Base-by-base conservation (phyloP, 2,113 vertebrate species). In the Amphilophus citrinellus region DNA sequence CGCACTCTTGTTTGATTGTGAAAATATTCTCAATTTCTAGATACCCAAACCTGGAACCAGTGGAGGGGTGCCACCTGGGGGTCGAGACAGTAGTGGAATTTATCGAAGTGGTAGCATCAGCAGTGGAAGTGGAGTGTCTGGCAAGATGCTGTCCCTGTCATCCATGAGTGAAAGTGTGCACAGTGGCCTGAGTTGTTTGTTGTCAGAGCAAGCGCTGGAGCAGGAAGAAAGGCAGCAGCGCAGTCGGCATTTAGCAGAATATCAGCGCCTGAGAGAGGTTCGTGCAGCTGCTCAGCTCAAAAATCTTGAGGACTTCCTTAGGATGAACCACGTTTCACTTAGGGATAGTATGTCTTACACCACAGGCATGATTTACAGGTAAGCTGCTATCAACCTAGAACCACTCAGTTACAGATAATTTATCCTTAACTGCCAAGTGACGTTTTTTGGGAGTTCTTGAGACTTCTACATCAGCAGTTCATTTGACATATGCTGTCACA, bases 351-450 rank as follows among this genome's bases (percentile, higher is more conserved):
- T 96, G 1, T 96, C 98, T 39, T 94, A 87, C 76, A 42, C 93
- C 85, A 98, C 97, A 0, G 97, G 97, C 90, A 98, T 99, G 98
- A 96, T 89, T 71, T 98, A 98, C 96, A 97, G 98, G 98, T 99
- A 96, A 97, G 97, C 2, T 3, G 58, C 7, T 22, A 13, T 58
- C 4, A 58, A 58, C n/a, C 57, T 22, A 58, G 5, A 58, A 24
- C n/a, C 10, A 11, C 10, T 58, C 39, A 44, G 7, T 44, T 66
- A 66, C n/a, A 66, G n/a, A 65, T 65, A 24, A 65, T 42, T 65
- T 24, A 35, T 7, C 35, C 35, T 35, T 35, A 7, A 35, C 35
- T 35, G 35, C 35, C 35, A 7, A 35, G 7, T 35, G 35, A 7
- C 7, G 7, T 7, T 35, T 35, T 35, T 35, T 35, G 5, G 6